Evolutionary conservation across 2,888 invertebrate species (phyloP), one percentile per base, ranked within the genome.

Genomic region (Chironomus tentans): DNA sequence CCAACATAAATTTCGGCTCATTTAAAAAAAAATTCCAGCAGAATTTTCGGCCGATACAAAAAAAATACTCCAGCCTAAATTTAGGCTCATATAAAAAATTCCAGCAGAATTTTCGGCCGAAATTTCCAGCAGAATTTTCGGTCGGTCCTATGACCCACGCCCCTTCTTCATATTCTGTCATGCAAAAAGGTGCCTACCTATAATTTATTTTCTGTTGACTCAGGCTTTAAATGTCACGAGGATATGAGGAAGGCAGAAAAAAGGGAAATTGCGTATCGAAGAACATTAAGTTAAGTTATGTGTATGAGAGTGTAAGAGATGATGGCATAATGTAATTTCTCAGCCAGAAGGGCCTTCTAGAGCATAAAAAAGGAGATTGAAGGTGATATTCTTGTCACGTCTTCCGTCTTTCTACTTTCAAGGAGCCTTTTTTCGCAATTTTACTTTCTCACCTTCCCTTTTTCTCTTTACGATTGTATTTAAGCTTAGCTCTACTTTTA

Each of bases 161-260:
- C n/a, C n/a, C 38, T 38, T 38, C 10, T 10, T 38, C 1, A 38
- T 1, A 38, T 7, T 38, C 7, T 38, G n/a, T 15, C 56, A 24
- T 13, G 22, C 65, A 13, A 65, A 65, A 65, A 65, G 24, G 65
- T 65, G 10, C 18, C 22, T 13, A 62, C 12, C 62, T 62, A 18
- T 24, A 65, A 65, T 65, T 18, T 65, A 21, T 65, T 65, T 65
- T 65, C 65, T 65, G 65, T 65, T 65, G 65, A 65, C 65, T 65
- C 65, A 65, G 65, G 65, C 65, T 65, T 65, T 65, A 24, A 24
- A 65, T 56, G 18, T 56, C 56, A 56, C 18, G 12, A 65, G 12
- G 65, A 24, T 65, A 22, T n/a, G 15, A 56, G 15, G 6, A 18
- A 56, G 6, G 10, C 38, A 10, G 10, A 38, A 38, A 38, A 38